phyloP scores from a whole-genome alignment of 2,113 vertebrate species.

The Trichomycterus rosablanca region DNA sequence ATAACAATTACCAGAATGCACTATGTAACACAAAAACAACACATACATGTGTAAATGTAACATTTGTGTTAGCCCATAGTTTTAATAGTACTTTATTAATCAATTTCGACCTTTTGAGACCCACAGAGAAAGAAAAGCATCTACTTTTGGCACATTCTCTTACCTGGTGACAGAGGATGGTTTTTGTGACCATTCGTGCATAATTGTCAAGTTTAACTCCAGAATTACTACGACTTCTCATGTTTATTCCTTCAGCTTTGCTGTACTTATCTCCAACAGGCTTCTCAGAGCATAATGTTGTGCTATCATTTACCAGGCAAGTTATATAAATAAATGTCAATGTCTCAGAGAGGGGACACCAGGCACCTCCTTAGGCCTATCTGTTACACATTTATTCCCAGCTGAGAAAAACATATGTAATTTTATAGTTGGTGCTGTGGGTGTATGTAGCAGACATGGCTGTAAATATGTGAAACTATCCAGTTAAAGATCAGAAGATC shows the following conservation, averaged over 20 bases:
- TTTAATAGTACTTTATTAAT: no score
- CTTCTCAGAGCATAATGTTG: constrained; percentile 6
- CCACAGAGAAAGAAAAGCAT: no score
- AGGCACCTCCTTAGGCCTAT: constrained; percentile 3
- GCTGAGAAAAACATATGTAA: not conserved
- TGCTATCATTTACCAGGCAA: constrained; percentile 13
- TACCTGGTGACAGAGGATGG: constrained; percentile 75
- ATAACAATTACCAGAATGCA: no score
- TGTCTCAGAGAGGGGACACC: not conserved
- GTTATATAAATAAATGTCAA: constrained; percentile 39
- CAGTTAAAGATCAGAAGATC: no score
- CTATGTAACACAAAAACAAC: no score
- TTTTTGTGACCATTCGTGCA: constrained; percentile 71
- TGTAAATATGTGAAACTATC: no score
- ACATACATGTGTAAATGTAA: no score
- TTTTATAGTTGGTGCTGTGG: no score
- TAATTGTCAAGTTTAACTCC: constrained; percentile 77
- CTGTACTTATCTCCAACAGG: not conserved
- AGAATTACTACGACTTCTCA: constrained; percentile 81
- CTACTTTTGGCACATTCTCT: no score
- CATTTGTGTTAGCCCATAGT: no score
- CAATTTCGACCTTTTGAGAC: no score
- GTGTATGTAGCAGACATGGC: no score
- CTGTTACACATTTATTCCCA: constrained; percentile 25
- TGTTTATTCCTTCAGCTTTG: constrained; percentile 35